phyloP scores from a whole-genome alignment of 2,797 vertebrate species.

The Gouania willdenowi region DNA sequence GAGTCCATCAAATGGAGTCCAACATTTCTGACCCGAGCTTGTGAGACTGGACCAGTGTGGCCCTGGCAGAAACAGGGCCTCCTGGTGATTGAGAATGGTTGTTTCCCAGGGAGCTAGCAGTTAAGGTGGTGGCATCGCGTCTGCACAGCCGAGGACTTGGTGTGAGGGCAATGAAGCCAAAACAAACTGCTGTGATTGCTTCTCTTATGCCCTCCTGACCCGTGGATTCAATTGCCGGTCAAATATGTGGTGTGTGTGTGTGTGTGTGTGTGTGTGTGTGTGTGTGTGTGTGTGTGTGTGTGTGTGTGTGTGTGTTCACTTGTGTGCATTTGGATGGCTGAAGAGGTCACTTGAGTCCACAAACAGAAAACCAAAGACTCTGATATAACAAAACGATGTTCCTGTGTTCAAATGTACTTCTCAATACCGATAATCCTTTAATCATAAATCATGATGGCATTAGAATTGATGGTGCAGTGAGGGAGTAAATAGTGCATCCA shows the following conservation, averaged over 20 bases:
- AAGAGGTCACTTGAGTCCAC: slow-evolving; percentile 41
- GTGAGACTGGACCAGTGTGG: slow-evolving; percentile 58
- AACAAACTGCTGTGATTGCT: slow-evolving; percentile 75
- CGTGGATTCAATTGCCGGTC: slow-evolving; percentile 65
- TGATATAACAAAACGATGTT: background rate
- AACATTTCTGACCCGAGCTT: slow-evolving; percentile 44
- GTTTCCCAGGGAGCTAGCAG: slow-evolving; percentile 69
- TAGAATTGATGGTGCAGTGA: background rate
- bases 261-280: no score
- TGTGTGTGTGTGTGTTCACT: no score
- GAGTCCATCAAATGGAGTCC: slow-evolving; percentile 56
- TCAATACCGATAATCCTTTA: background rate
- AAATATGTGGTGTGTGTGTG: no score
- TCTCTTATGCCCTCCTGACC: slow-evolving; percentile 71
- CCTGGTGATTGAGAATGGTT: slow-evolving; percentile 70
- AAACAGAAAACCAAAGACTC: slow-evolving; percentile 10
- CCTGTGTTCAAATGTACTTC: background rate
- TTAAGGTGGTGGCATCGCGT: slow-evolving; percentile 65
- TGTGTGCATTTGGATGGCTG: no score
- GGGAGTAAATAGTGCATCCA: slow-evolving; percentile 29
- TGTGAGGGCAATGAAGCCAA: slow-evolving; percentile 61
- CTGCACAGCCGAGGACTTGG: slow-evolving; percentile 58
- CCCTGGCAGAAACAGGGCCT: slow-evolving; percentile 54
- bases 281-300: no score
- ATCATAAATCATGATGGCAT: background rate